phyloP scores from a whole-genome alignment of 2,113 vertebrate species.

The Varanus komodoensis region DNA sequence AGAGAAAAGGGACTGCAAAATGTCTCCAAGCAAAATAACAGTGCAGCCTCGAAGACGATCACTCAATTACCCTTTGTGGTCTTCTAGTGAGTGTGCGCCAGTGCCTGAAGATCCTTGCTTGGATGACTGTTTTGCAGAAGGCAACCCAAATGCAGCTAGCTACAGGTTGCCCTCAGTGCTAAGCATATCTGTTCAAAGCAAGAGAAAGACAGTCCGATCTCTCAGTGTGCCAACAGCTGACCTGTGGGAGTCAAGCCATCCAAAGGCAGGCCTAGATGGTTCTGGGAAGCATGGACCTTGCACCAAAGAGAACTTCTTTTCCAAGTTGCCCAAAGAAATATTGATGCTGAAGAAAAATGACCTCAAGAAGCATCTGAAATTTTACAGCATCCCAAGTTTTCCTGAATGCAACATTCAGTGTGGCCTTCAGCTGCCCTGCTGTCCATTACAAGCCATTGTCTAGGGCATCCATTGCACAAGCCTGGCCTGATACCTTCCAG shows the following conservation, averaged over 20 bases:
- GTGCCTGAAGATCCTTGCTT: conserved; percentile 42
- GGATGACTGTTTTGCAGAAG: conserved; percentile 76
- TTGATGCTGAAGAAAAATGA: conserved; percentile 82
- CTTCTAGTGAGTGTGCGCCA: conserved; percentile 52
- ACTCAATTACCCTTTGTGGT: not conserved
- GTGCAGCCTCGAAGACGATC: conserved; percentile 66
- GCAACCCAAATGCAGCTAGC: conserved; percentile 57
- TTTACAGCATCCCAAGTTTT: conserved; percentile 92
- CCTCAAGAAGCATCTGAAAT: conserved; percentile 90
- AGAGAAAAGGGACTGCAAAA: conserved; percentile 50
- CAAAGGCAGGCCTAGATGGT: conserved; percentile 59
- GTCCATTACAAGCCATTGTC: conserved; percentile 83
- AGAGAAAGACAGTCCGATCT: conserved; percentile 85
- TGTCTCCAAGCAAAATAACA: conserved; percentile 58
- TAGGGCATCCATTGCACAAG: conserved; percentile 46
- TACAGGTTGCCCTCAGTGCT: conserved; percentile 82
- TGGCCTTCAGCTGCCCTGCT: conserved; percentile 86
- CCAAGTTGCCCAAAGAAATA: conserved; percentile 81
- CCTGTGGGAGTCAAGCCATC: conserved; percentile 59
- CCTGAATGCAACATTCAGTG: conserved; percentile 87
- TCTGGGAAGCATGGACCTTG: conserved; percentile 54
- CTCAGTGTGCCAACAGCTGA: conserved; percentile 80
- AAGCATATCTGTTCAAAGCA: conserved; percentile 77
- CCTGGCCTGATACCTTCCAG: no score
- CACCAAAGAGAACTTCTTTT: conserved; percentile 66